These are phyloP conservation scores for Aphyosemion australe DNA, from an alignment of 2,113 vertebrate genomes.

Conservation along the genomic window DNA sequence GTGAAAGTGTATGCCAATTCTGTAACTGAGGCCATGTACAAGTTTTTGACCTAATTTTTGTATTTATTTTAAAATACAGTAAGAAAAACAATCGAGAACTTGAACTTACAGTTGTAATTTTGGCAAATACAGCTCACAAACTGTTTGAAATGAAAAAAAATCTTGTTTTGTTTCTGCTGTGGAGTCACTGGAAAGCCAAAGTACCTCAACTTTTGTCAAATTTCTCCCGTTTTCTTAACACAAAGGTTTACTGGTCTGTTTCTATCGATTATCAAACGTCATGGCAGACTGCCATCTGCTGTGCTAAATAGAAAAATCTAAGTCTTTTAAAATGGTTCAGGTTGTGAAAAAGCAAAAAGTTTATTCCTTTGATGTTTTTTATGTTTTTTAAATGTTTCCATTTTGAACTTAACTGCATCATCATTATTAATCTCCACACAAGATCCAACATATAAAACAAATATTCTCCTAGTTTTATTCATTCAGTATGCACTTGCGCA, in stretches of 20 bases:
- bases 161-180: conserved; percentile 9
- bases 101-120: conserved; percentile 33
- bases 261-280: background rate
- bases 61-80: conserved; percentile 59
- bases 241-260: background rate
- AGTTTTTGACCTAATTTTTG: conserved; percentile 46
- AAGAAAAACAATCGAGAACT: conserved; percentile 41
- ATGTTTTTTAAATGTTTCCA: no score
- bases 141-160: conserved; percentile 16
- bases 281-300: background rate
- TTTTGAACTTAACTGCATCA: no score
- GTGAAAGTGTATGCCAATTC: no score
- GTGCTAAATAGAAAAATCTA: background rate
- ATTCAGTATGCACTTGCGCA: no score
- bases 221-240: background rate
- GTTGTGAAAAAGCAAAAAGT: no score
- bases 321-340: background rate
- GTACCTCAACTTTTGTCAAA: background rate
- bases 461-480: no score
- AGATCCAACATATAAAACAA: no score
- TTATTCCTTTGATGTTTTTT: background rate
- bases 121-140: conserved; percentile 29
- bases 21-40: conserved; percentile 46
- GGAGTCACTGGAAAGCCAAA: background rate
- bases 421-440: no score